A percentile compares a stretch with the other conserved stretches of the same genome.
phyloP scores from a whole-genome alignment of 1,140 invertebrate species.

The Micrasema minimum region DNA sequence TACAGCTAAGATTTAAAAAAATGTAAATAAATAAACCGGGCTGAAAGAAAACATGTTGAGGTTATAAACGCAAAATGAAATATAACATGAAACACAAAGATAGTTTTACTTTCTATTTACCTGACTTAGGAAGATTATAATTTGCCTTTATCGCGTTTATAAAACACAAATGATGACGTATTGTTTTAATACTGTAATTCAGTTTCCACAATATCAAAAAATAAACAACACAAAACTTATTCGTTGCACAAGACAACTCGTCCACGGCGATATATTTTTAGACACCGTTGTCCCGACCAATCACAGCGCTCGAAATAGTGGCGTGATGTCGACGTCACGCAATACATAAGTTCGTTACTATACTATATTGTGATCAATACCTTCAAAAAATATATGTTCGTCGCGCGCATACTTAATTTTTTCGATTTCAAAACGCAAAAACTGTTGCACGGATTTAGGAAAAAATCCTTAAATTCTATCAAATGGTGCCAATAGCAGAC shows the following conservation, averaged over 20 bases:
- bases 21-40: slow-evolving; percentile 5
- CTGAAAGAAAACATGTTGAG: background rate
- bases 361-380: slow-evolving; percentile 25
- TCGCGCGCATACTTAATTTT: slow-evolving; percentile 7
- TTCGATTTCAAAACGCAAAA: background rate
- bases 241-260: slow-evolving; percentile 15
- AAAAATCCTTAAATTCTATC: too few relatives aligned
- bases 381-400: slow-evolving; percentile 9
- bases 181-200: background rate
- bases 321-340: slow-evolving; percentile 38
- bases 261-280: slow-evolving; percentile 27
- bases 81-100: background rate
- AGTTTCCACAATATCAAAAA: slow-evolving; percentile 17
- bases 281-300: slow-evolving; percentile 12
- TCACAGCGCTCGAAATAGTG: slow-evolving; percentile 19
- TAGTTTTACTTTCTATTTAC: background rate
- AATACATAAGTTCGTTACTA: slow-evolving; percentile 28
- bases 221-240: slow-evolving; percentile 12
- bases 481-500: too few relatives aligned
- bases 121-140: background rate
- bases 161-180: slow-evolving; percentile 6
- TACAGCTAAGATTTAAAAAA: background rate
- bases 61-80: background rate
- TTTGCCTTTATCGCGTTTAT: background rate
- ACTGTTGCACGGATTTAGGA: background rate